Evolutionary conservation across 2,797 vertebrate genomes (phyloP), one percentile per base, ranked within the genome.

Genomic region (Psittacula derbiana): DNA sequence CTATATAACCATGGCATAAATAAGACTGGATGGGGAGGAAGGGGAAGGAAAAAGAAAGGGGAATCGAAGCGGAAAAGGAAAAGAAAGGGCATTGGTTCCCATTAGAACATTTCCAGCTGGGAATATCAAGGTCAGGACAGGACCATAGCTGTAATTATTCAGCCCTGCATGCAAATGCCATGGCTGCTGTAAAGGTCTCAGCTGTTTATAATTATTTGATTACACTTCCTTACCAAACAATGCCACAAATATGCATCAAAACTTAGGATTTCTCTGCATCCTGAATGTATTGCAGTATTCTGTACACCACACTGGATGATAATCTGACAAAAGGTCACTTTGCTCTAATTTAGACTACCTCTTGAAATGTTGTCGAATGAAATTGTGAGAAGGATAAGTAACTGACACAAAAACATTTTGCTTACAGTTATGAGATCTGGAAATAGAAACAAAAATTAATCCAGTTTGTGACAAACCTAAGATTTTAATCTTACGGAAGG

Each of bases 381-480:
- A 58, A 58, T 36, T 58, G 23, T 58, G 23, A 58, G 23, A 58
- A 36, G n/a, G 21, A 72, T 36, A 58, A 73, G 47, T 90, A 84
- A 93, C 75, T 3, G 1, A 79, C 40, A 86, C 8, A 79, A 73
- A 84, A 4, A 3, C 11, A 24, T 90, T 76, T 81, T 33, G 66
- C 11, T 81, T 80, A 86, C 44, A 62, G 53, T 78, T 91, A 91
- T 83, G 69, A 92, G 69, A 55, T 90, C 57, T 86, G 89, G 90
- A 84, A 93, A 90, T 13, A 40, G 82, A 43, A 79, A 81, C 18
- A 88, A n/a, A 94, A 94, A 66, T 44, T 17, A 91, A 95, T 96
- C 76, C 23, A 43, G 88, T 91, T 91, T 80, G 41, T 86, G 58
- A 76, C 66, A 95, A 90, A 90, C 50, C 36, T 90, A 64, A 73